Conservation (phyloP, 92 coral and sea anemone species). For the Bergia sp. region DNA sequence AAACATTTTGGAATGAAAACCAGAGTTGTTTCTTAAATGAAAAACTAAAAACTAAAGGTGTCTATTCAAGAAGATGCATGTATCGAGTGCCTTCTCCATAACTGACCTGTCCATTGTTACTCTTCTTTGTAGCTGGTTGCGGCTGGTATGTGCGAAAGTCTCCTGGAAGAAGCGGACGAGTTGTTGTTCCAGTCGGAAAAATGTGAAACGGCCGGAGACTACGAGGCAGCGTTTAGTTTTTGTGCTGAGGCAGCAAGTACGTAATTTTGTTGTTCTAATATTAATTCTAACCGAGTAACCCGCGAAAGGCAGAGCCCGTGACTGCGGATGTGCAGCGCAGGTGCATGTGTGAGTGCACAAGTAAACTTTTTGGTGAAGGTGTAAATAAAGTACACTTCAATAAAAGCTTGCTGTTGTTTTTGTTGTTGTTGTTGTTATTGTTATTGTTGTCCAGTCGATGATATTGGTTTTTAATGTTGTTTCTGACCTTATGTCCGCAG, state of each 20-base stretch:
- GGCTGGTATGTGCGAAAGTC: slow-evolving; percentile 44
- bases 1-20: too few relatives aligned
- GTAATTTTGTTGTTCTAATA: not conserved
- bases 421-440: not conserved
- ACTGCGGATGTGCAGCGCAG: too few relatives aligned
- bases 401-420: not conserved
- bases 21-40: too few relatives aligned
- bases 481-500: not conserved
- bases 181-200: slow-evolving; percentile 28
- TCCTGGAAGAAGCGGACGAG: slow-evolving; percentile 40
- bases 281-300: too few relatives aligned
- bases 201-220: slow-evolving; percentile 30
- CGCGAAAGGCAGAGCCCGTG: too few relatives aligned
- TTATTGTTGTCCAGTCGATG: not conserved
- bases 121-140: slow-evolving; percentile 21
- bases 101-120: not conserved
- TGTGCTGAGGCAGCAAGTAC: slow-evolving; percentile 42
- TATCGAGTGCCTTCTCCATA: not conserved
- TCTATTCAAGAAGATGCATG: too few relatives aligned
- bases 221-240: slow-evolving; percentile 30
- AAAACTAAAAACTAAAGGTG: too few relatives aligned
- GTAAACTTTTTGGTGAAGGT: too few relatives aligned
- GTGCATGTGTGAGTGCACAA: too few relatives aligned
- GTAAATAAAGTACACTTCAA: too few relatives aligned
- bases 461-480: not conserved